phyloP scores from a whole-genome alignment of 2,113 vertebrate genomes.

The Muscicapa adusta region DNA sequence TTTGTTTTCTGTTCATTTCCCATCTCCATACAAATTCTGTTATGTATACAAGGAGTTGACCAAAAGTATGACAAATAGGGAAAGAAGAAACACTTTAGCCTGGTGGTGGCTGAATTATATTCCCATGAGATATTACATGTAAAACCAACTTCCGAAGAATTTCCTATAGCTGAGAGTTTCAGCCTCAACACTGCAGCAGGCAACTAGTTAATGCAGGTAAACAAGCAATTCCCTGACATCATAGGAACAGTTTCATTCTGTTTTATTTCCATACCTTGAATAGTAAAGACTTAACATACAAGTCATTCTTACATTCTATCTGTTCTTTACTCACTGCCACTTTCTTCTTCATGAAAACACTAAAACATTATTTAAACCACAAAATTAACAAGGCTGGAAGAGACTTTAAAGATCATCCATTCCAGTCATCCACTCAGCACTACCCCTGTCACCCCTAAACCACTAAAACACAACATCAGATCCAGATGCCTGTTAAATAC shows the following conservation, averaged over 20 bases:
- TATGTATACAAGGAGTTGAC: fast-evolving
- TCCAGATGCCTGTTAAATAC: background rate
- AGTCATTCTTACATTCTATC: background rate
- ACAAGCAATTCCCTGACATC: background rate
- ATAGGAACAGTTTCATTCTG: background rate
- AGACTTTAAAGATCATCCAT: background rate
- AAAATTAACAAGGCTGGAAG: background rate
- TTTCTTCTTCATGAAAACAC: background rate
- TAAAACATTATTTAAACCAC: background rate
- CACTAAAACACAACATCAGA: background rate
- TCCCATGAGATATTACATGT: fast-evolving
- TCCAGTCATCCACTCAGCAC: fast-evolving
- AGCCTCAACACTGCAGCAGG: background rate
- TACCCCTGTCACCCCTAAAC: background rate
- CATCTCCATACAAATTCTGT: background rate
- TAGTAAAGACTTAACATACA: background rate
- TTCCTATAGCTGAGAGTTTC: background rate
- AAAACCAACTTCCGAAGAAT: background rate
- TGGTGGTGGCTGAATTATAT: background rate
- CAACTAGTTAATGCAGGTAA: background rate
- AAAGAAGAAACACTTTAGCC: background rate
- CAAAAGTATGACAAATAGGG: background rate
- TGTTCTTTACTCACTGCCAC: background rate
- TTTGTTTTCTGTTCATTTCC: background rate
- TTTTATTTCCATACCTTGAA: background rate